Conservation (phyloP, 1,140 invertebrate genomes). For the Geopemphigus sp. region DNA sequence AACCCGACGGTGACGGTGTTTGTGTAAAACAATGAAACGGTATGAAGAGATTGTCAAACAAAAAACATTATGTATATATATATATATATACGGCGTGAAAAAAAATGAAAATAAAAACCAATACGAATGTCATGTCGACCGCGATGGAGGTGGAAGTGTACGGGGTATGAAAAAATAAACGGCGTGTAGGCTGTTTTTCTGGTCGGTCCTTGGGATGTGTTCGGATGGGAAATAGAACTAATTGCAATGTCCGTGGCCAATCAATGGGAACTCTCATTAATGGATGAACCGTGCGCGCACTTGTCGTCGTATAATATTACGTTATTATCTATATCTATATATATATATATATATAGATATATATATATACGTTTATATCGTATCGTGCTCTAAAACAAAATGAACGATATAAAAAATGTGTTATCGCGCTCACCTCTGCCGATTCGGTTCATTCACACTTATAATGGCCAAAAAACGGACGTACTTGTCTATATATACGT, state of each 20-base stretch:
- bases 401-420: constrained; percentile 35
- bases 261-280: constrained; percentile 50
- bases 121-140: no score
- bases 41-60: neutral
- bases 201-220: constrained; percentile 32
- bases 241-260: constrained; percentile 49
- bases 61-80: neutral
- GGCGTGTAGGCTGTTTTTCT: constrained; percentile 16
- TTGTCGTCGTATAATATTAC: neutral
- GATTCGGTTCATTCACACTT: constrained; percentile 42
- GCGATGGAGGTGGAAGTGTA: neutral
- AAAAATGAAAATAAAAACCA: no score
- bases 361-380: neutral
- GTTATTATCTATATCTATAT: neutral
- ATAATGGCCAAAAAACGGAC: constrained; percentile 10
- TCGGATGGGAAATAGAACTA: constrained; percentile 48
- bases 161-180: constrained; percentile 1
- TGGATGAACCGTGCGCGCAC: constrained; percentile 3
- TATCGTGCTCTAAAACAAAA: neutral
- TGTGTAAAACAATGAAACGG: constrained; percentile 6
- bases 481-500: no score
- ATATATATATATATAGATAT: no score
- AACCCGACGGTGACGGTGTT: neutral
- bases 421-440: constrained; percentile 15
- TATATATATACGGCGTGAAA: no score